Conservation (phyloP, 1,140 invertebrate genomes). For the Holotrichia oblita region DNA sequence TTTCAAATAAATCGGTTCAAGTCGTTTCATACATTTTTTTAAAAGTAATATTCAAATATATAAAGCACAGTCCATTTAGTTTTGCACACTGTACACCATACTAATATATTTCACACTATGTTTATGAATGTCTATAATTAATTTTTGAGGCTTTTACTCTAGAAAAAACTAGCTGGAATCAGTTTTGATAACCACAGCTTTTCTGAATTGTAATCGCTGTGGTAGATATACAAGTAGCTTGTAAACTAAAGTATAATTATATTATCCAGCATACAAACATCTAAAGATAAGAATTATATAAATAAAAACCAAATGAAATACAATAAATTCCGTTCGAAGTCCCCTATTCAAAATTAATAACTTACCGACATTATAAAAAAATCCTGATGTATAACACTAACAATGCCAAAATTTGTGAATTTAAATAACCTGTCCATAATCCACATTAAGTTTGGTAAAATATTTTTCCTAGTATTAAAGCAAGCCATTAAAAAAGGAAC, state of each 20-base stretch:
- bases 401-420: slow-evolving; percentile 95
- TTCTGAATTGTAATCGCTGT: background rate
- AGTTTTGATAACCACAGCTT: background rate
- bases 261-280: too few species aligned
- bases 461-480: slow-evolving; percentile 79
- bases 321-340: background rate
- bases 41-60: too few species aligned
- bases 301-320: too few species aligned
- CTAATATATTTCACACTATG: too few species aligned
- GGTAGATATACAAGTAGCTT: background rate
- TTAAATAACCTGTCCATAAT: slow-evolving; percentile 96
- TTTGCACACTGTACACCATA: too few species aligned
- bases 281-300: too few species aligned
- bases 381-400: slow-evolving; percentile 90
- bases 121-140: too few species aligned
- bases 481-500: slow-evolving; percentile 92
- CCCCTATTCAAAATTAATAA: slow-evolving; percentile 47
- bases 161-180: too few species aligned
- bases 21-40: too few species aligned
- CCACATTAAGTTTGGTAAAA: slow-evolving; percentile 90
- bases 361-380: slow-evolving; percentile 94
- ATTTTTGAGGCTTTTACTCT: too few species aligned
- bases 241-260: background rate
- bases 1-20: too few species aligned
- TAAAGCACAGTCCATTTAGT: too few species aligned